phyloP scores from a whole-genome alignment of 1,140 invertebrate genomes.

The Hypothenemus hampei region DNA sequence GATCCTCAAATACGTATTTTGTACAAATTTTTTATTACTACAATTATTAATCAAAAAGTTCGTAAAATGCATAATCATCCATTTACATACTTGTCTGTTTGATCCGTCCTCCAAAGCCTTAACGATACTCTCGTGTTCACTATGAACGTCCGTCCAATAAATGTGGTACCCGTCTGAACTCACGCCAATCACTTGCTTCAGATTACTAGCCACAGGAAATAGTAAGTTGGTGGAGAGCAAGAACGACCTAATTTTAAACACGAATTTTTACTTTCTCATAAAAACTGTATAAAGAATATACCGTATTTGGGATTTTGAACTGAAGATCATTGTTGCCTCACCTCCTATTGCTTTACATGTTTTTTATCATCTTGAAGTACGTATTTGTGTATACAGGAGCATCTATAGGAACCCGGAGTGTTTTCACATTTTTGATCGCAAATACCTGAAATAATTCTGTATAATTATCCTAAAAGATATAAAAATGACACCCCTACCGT shows the following conservation, averaged over 20 bases:
- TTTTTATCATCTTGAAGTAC: constrained; percentile 56
- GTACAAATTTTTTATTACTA: too few species aligned
- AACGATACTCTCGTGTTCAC: constrained; percentile 62
- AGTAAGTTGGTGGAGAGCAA: constrained; percentile 48
- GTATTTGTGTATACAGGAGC: constrained; percentile 75
- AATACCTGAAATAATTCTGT: constrained; percentile 36
- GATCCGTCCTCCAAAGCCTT: constrained; percentile 53
- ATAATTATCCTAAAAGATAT: neutral
- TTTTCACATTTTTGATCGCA: constrained; percentile 87
- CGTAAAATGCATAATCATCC: too few species aligned
- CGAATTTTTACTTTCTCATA: neutral
- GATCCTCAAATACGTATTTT: too few species aligned
- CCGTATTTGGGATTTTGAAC: constrained; percentile 50
- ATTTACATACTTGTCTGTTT: constrained; percentile 51
- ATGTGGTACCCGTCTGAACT: constrained; percentile 59
- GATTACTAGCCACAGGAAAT: constrained; percentile 47
- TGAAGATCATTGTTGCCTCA: constrained; percentile 61
- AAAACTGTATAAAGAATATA: neutral
- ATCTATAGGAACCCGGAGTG: constrained; percentile 67
- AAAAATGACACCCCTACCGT: constrained; percentile 50
- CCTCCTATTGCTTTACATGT: constrained; percentile 66
- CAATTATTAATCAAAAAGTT: too few species aligned
- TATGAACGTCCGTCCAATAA: constrained; percentile 70
- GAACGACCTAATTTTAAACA: constrained; percentile 30
- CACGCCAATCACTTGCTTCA: constrained; percentile 62